Conservation (phyloP, 2,888 invertebrate species). For the Mesoligia furuncula region DNA sequence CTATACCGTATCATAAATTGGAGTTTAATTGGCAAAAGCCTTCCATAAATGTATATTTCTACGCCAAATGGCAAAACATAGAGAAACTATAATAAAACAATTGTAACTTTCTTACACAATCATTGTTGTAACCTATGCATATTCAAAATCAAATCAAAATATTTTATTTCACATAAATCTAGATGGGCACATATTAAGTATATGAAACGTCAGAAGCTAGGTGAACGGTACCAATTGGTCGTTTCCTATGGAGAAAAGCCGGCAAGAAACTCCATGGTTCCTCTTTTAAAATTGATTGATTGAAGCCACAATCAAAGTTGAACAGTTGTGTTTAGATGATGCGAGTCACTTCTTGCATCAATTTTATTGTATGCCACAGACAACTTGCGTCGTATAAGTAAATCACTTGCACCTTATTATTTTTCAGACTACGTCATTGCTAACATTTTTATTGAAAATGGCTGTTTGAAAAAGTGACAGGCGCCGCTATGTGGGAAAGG, state of each 20-base stretch:
- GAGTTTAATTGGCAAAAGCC: neutral
- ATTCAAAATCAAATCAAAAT: no score
- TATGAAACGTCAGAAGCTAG: no score
- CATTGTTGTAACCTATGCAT: no score
- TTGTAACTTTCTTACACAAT: no score
- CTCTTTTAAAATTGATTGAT: neutral
- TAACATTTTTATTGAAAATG: neutral
- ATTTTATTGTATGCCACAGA: neutral
- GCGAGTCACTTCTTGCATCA: neutral
- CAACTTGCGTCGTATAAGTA: neutral
- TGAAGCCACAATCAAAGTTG: neutral
- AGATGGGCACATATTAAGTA: no score
- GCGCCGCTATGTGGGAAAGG: neutral
- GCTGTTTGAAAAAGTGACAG: neutral
- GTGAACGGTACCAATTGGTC: no score
- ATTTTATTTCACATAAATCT: no score
- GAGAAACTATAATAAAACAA: neutral
- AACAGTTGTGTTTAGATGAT: neutral
- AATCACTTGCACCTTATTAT: neutral
- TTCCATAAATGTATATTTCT: neutral
- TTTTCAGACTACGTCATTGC: neutral
- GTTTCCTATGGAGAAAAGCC: no score
- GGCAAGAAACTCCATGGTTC: no score
- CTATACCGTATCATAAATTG: neutral
- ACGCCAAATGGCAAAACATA: neutral